These are phyloP conservation scores for Acheta domesticus DNA, from an alignment of 2,888 invertebrate genomes.

Conservation along the genomic window DNA sequence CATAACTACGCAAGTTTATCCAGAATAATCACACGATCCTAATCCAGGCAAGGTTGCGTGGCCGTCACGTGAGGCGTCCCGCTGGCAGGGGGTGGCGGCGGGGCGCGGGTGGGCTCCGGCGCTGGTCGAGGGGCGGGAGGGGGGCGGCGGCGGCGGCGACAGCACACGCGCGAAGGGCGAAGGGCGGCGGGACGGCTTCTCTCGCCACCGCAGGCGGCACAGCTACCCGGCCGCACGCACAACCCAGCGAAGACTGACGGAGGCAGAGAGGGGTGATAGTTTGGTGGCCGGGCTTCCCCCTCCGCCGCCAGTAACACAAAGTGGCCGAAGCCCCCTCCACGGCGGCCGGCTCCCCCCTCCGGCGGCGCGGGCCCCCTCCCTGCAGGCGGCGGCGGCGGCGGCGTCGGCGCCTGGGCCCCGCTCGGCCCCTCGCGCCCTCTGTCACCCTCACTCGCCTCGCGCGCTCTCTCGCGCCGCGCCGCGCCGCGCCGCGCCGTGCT, in stretches of 20 bases:
- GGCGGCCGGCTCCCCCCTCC: neutral
- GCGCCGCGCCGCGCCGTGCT: neutral
- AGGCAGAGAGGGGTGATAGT: neutral
- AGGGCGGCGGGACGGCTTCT: neutral
- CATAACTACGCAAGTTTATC: neutral
- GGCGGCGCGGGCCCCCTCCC: neutral
- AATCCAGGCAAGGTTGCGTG: neutral
- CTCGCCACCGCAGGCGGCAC: neutral
- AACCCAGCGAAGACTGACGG: slow-evolving; percentile 9
- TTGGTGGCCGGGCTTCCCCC: slow-evolving; percentile 2
- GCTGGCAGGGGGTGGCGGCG: neutral
- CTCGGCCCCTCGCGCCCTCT: neutral
- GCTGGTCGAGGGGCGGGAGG: neutral
- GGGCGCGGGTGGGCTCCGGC: neutral
- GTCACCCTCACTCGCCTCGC: neutral
- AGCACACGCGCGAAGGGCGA: neutral
- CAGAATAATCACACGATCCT: neutral
- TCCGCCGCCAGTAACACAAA: neutral
- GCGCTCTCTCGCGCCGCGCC: neutral
- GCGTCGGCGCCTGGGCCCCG: neutral
- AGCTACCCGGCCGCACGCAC: slow-evolving; percentile 9
- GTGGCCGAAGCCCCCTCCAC: slow-evolving; percentile 18
- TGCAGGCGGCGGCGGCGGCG: neutral
- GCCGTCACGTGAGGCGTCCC: neutral
- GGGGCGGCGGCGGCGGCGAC: neutral